Conservation (phyloP, 2,888 invertebrate genomes). For the Tetranychus piercei region DNA sequence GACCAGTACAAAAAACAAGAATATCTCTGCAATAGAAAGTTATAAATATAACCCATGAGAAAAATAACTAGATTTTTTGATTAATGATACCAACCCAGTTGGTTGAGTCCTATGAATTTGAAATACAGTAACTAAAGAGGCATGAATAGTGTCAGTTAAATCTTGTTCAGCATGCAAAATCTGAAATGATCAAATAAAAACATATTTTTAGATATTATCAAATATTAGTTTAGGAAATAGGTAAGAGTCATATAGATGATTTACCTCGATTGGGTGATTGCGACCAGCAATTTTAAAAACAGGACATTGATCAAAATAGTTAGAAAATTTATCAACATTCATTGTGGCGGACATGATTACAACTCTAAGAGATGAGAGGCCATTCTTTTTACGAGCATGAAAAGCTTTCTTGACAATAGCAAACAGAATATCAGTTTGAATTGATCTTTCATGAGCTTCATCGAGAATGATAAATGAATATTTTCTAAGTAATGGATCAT, state of each 20-base stretch:
- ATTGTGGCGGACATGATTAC: conserved; percentile 88
- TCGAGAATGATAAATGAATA: conserved; percentile 72
- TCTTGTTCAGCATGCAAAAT: conserved; percentile 31
- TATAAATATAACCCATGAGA: neutral
- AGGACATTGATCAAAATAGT: conserved; percentile 67
- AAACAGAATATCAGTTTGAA: conserved; percentile 80
- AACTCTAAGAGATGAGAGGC: conserved; percentile 47
- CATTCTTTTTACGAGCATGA: conserved; percentile 33
- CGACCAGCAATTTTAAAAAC: conserved; percentile 77
- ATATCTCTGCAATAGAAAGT: conserved; percentile 45
- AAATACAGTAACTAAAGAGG: conserved; percentile 66
- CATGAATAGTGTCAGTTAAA: conserved; percentile 59
- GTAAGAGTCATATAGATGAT: neutral
- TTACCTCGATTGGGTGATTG: conserved; percentile 47
- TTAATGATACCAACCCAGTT: conserved; percentile 1
- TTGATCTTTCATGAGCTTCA: conserved; percentile 85
- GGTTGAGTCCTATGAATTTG: conserved; percentile 54
- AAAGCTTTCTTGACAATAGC: conserved; percentile 49
- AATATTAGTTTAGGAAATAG: neutral
- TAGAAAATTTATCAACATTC: conserved; percentile 79
- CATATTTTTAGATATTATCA: no score
- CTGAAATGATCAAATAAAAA: conserved; percentile 21
- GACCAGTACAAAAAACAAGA: conserved; percentile 79
- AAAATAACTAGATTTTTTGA: neutral
- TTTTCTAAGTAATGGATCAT: conserved; percentile 35